Conservation (phyloP, 2,113 vertebrate species). For the Taurulus bubalis region DNA sequence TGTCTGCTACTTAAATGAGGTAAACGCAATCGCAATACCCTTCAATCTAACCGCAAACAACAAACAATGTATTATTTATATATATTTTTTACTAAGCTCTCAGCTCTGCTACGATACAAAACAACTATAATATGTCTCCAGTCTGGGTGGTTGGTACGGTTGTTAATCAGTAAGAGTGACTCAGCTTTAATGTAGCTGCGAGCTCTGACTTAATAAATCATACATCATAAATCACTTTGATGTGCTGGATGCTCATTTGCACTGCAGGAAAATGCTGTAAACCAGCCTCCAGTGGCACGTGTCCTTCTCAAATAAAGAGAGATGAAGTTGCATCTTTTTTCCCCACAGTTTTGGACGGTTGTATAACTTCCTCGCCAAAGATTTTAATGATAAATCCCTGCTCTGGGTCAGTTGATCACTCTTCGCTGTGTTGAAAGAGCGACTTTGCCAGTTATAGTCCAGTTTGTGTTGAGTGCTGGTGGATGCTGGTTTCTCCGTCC, state of each 20-base stretch:
- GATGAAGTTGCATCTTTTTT: neutral
- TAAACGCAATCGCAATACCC: neutral
- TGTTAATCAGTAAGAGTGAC: conserved; percentile 36
- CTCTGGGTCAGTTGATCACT: neutral
- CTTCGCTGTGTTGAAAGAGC: neutral
- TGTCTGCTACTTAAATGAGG: neutral
- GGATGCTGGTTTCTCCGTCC: neutral
- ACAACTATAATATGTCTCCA: neutral
- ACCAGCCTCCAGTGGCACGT: conserved; percentile 15
- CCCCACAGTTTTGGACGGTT: neutral
- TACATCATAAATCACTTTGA: conserved; percentile 20
- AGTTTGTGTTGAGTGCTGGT: neutral
- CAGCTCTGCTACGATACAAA: neutral
- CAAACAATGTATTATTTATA: neutral
- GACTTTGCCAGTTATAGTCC: neutral
- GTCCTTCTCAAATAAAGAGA: conserved; percentile 2
- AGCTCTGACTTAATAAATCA: neutral
- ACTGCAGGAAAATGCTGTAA: conserved; percentile 12
- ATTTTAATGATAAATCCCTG: neutral
- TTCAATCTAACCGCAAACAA: neutral
- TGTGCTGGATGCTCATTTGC: conserved; percentile 6
- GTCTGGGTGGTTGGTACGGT: neutral
- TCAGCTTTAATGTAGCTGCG: neutral
- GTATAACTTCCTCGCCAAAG: neutral
- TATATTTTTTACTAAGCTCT: neutral